Base-by-base conservation (phyloP, 2,113 vertebrate genomes). In the Albula goreensis region DNA sequence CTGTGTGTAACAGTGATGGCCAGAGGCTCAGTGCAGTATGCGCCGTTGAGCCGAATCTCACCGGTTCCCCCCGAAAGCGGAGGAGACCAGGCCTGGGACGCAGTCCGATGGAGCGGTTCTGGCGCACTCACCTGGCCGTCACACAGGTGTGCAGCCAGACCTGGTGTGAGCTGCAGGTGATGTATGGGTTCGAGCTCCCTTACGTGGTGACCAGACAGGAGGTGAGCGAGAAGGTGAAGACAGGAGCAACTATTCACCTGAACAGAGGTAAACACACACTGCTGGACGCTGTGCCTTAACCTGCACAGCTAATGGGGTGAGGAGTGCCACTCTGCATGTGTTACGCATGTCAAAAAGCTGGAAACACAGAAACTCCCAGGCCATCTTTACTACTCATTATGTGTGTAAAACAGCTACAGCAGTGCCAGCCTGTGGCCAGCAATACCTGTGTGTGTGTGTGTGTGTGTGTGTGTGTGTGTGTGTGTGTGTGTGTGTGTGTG, bases 151-250 rank as follows among this genome's bases (percentile, higher is more conserved):
- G 90, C 80, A 78, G 92, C 41, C 96, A 96, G 90, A 86, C 90
- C 13, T 96, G 95, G 96, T 96, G 96, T 85, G 95, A 96, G 89
- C 90, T 95, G 86, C 93, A 96, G 81, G 89, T 94, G 53, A 85
- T 90, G 5, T 95, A 94, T 78, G 89, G 89, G 10, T 90, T 93
- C 78, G 89, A 94, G 52, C 74, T 89, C 48, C 95, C 95, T 41
- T 87, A 52, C 6, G 25, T 92, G 63, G 81, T 84, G 9, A 87
- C 89, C 50, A 88, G 83, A 83, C 79, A 88, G 0, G 88, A 90
- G 10, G 91, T 94, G 84, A 90, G 90, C 2, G 53, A 82, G 5
- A 84, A 89, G 56, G 80, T 93, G 81, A 90, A 93, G 87, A 87
- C 87, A 0, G 96, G 96, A 74, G 86, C 88, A 31, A 92, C 90